These are phyloP conservation scores for Vulpes ferrilata DNA, from an alignment of 2,113 vertebrate genomes.

Conservation along the genomic window DNA sequence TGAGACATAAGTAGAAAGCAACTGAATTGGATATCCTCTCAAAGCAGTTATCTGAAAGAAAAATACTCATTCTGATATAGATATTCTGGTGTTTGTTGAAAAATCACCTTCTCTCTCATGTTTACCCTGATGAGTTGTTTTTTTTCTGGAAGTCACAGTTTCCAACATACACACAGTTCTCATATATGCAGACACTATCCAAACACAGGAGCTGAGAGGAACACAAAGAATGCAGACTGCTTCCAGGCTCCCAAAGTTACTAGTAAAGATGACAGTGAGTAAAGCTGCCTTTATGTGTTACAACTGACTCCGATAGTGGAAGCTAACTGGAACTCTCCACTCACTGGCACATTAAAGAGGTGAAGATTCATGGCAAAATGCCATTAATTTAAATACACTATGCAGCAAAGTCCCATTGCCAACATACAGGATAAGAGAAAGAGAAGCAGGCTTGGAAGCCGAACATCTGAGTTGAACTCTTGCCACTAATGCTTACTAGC, in stretches of 20 bases:
- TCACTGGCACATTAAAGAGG: neutral
- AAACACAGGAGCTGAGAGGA: slow-evolving; percentile 21
- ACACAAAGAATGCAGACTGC: neutral
- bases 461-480: neutral
- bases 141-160: neutral
- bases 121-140: neutral
- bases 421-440: neutral
- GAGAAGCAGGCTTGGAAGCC: neutral
- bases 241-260: neutral
- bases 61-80: neutral
- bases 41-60: slow-evolving; percentile 8
- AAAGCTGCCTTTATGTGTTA: neutral
- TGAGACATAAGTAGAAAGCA: slow-evolving; percentile 3
- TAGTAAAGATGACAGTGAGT: neutral
- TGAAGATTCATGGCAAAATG: neutral
- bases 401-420: neutral
- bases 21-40: neutral
- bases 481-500: neutral
- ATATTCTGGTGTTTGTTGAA: neutral
- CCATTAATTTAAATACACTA: neutral
- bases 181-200: neutral
- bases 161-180: neutral
- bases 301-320: neutral
- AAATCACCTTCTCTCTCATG: slow-evolving; percentile 15
- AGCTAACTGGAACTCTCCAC: neutral